A percentile compares a stretch with the other conserved stretches of the same genome.
Evolutionary conservation across 2,113 vertebrate genomes (phyloP).

Genomic region (Thamnaconus septentrionalis): DNA sequence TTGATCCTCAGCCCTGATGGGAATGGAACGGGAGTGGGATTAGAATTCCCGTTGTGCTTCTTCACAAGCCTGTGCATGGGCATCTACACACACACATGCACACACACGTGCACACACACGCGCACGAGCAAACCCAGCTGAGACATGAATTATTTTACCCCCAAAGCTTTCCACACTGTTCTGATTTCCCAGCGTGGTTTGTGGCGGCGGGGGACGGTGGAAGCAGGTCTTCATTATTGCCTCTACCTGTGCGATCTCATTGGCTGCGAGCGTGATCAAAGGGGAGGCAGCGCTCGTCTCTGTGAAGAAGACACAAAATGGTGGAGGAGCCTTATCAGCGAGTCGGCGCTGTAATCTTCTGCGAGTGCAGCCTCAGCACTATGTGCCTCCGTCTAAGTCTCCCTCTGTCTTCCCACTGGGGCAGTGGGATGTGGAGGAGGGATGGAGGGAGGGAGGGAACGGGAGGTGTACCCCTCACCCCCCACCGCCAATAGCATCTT

Average conservation of each 20-base stretch:
- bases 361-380: conserved; percentile 86
- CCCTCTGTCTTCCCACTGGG: no score
- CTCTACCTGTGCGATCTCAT: conserved; percentile 77
- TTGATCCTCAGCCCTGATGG: conserved; percentile 57
- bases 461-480: not conserved
- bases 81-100: not conserved
- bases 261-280: conserved; percentile 81
- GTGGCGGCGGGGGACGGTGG: not conserved
- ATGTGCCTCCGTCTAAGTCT: conserved; percentile 58
- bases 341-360: conserved; percentile 78
- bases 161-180: not conserved
- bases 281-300: conserved; percentile 65
- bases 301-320: conserved; percentile 72
- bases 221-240: conserved; percentile 73
- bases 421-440: no score
- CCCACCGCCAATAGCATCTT: conserved; percentile 8
- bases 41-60: conserved; percentile 16
- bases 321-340: conserved; percentile 81
- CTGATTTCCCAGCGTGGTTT: conserved; percentile 32
- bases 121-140: no score
- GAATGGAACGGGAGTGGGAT: conserved; percentile 46
- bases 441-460: no score
- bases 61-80: conserved; percentile 3
- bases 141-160: no score
- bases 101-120: no score